These are phyloP conservation scores for Eurosta solidaginis DNA, from an alignment of 1,140 invertebrate genomes.

Conservation along the genomic window DNA sequence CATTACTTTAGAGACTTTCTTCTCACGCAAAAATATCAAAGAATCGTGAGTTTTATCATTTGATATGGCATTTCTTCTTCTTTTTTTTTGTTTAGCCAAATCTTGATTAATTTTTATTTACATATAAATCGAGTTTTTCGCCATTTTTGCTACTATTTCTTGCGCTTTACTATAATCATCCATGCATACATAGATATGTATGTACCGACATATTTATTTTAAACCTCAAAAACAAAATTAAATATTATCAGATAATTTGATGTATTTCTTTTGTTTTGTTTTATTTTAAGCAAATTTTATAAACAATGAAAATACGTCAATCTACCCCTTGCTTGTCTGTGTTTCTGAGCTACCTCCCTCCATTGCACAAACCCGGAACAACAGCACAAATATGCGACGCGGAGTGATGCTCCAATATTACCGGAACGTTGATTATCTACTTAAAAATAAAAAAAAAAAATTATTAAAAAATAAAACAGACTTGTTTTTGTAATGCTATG, in stretches of 20 bases:
- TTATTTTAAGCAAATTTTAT: neutral
- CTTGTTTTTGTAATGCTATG: neutral
- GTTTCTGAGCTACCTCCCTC: neutral
- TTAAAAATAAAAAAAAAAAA: no score
- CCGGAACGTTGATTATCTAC: constrained; percentile 8
- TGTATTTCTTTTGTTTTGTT: neutral
- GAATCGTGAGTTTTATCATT: no score
- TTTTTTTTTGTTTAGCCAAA: neutral
- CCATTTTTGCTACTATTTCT: neutral
- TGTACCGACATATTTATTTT: neutral
- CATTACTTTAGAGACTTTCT: no score
- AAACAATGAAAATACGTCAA: neutral
- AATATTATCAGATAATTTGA: neutral
- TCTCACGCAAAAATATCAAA: no score
- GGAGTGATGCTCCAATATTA: constrained; percentile 3
- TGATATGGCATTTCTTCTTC: neutral
- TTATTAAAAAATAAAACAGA: neutral
- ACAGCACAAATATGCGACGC: neutral
- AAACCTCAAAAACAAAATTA: neutral
- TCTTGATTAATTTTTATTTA: neutral
- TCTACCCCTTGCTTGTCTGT: neutral
- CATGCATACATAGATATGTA: no score
- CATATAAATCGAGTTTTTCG: neutral
- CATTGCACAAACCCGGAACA: constrained; percentile 10
- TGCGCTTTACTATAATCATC: neutral